Evolutionary conservation across 2,113 vertebrate species (phyloP).

Genomic region (Passer montanus): DNA sequence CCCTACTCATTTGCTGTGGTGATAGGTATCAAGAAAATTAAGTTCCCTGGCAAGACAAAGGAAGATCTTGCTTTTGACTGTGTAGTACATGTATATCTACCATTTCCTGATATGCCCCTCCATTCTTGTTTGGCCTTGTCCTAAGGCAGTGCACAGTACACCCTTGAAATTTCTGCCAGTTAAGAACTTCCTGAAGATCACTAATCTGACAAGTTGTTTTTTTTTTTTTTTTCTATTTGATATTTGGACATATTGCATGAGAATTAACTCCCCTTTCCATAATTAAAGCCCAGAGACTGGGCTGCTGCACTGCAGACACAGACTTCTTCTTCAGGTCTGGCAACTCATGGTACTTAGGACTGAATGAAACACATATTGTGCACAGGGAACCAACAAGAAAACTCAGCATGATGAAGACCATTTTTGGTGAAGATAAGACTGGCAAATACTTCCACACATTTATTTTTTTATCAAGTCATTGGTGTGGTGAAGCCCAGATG

Average conservation of each 20-base stretch:
- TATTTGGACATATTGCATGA: neutral
- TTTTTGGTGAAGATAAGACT: neutral
- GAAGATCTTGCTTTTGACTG: neutral
- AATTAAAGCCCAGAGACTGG: neutral
- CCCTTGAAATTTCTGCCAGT: neutral
- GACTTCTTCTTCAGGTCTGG: neutral
- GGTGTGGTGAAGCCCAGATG: neutral
- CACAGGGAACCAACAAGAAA: neutral
- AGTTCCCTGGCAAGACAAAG: neutral
- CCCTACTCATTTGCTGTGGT: neutral
- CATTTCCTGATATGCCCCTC: neutral
- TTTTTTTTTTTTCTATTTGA: neutral
- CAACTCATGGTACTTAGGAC: neutral
- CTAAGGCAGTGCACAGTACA: neutral
- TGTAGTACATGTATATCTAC: neutral
- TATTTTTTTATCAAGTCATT: neutral
- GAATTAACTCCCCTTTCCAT: neutral
- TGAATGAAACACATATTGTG: rapidly evolving
- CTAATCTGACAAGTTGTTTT: neutral
- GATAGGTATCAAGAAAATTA: neutral
- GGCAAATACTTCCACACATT: rapidly evolving
- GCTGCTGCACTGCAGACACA: neutral
- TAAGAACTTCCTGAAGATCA: neutral
- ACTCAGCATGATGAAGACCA: neutral
- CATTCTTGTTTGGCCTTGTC: neutral